phyloP scores from a whole-genome alignment of 2,888 invertebrate genomes.

The Caenorhabditis becei region DNA sequence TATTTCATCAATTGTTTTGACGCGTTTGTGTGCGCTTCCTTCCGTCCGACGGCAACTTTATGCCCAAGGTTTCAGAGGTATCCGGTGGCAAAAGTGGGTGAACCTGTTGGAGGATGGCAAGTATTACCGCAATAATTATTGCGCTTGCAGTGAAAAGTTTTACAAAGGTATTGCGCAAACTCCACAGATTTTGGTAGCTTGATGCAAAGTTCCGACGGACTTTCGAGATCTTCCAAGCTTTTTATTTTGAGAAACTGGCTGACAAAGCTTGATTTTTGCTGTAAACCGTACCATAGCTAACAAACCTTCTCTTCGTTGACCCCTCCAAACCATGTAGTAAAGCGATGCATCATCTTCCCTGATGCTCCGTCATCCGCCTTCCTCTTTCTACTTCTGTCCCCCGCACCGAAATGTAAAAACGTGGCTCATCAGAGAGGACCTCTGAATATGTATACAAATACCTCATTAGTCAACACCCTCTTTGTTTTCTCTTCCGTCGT shows the following conservation, averaged over 20 bases:
- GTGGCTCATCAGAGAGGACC: not conserved
- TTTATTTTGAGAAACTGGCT: too few relatives aligned
- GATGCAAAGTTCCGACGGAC: too few relatives aligned
- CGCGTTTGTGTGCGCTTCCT: conserved; percentile 22
- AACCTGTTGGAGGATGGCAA: too few relatives aligned
- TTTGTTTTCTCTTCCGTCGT: conserved; percentile 2
- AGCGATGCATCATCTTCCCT: conserved; percentile 48
- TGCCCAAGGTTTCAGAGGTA: conserved; percentile 9
- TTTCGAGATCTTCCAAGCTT: too few relatives aligned
- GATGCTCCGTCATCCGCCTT: conserved; percentile 8
- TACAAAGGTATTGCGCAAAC: too few relatives aligned
- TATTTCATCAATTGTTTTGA: conserved; percentile 48
- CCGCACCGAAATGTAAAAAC: conserved; percentile 5
- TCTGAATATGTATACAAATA: conserved; percentile 6
- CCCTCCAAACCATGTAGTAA: conserved; percentile 30
- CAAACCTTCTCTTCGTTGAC: not conserved
- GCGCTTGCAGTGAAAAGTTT: too few relatives aligned
- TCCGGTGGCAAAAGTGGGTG: conserved; percentile 12
- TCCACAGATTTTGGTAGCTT: too few relatives aligned
- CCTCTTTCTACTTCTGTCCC: not conserved
- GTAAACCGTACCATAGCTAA: conserved; percentile 4
- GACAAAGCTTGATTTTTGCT: too few relatives aligned
- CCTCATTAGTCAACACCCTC: conserved; percentile 22
- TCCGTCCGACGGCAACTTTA: not conserved
- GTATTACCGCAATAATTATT: too few relatives aligned